Conservation (phyloP, 2,797 vertebrate genomes). For the Borostomias antarcticus region DNA sequence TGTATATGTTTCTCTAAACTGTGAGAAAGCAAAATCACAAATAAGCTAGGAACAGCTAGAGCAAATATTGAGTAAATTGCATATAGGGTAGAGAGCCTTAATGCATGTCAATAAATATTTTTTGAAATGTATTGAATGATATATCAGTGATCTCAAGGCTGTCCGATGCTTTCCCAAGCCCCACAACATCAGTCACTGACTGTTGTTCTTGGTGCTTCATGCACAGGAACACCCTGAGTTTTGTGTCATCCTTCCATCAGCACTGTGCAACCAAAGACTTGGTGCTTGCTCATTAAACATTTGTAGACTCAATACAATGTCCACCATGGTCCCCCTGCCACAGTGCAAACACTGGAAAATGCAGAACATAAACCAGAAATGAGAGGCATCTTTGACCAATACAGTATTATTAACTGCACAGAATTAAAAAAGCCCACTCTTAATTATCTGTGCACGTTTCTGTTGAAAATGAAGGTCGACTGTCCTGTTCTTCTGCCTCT, state of each 20-base stretch:
- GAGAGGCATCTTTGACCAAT: constrained; percentile 56
- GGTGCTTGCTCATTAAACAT: constrained; percentile 76
- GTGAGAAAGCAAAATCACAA: background rate
- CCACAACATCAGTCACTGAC: background rate
- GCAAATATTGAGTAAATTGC: background rate
- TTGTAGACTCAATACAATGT: constrained; percentile 78
- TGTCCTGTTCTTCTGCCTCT: constrained; percentile 50
- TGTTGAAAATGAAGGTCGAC: constrained; percentile 55
- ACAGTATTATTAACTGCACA: constrained; percentile 68
- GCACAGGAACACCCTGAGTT: background rate
- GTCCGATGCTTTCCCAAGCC: background rate
- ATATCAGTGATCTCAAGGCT: background rate
- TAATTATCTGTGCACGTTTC: constrained; percentile 56
- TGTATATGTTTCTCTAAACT: too few species aligned
- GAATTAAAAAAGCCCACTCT: constrained; percentile 57
- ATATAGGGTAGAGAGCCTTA: background rate
- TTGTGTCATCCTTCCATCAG: constrained; percentile 63
- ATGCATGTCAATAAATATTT: background rate
- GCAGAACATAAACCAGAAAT: constrained; percentile 66
- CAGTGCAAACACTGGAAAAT: constrained; percentile 69
- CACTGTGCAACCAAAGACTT: constrained; percentile 63
- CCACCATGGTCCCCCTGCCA: constrained; percentile 64
- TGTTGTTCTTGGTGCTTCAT: background rate
- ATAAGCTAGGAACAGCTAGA: constrained; percentile 2
- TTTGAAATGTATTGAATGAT: background rate